A percentile compares a stretch with the other conserved stretches of the same genome.
phyloP scores from a whole-genome alignment of 2,113 vertebrate species.

The Paralichthys olivaceus region DNA sequence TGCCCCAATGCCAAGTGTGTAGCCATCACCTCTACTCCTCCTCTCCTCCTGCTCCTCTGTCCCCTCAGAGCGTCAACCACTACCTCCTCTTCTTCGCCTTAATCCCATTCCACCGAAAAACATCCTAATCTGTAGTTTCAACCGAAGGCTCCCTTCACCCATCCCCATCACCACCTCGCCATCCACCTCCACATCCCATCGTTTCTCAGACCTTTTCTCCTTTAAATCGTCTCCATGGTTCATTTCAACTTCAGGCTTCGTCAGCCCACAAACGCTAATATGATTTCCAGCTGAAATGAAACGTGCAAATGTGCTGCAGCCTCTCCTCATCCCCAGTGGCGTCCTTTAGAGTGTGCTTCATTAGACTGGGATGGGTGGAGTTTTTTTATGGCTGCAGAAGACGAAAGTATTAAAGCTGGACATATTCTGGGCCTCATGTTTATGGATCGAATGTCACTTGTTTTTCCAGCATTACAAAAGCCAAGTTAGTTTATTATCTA shows the following conservation, averaged over 20 bases:
- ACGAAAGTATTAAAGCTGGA: slow-evolving; percentile 53
- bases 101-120: slow-evolving; percentile 17
- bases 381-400: slow-evolving; percentile 17
- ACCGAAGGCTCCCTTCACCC: background rate
- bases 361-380: slow-evolving; percentile 33
- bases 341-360: slow-evolving; percentile 51
- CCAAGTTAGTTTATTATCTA: slow-evolving; percentile 28
- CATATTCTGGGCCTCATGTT: slow-evolving; percentile 33
- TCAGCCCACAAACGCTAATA: slow-evolving; percentile 58
- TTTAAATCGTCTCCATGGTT: slow-evolving; percentile 65
- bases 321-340: slow-evolving; percentile 49
- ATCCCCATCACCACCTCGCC: background rate
- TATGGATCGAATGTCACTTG: slow-evolving; percentile 20
- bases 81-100: slow-evolving; percentile 15
- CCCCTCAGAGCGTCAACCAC: slow-evolving; percentile 12
- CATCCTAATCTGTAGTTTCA: slow-evolving; percentile 7
- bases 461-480: slow-evolving; percentile 29
- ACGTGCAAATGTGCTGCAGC: slow-evolving; percentile 67
- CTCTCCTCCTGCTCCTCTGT: slow-evolving; percentile 16
- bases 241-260: slow-evolving; percentile 64
- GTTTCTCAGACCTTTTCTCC: slow-evolving; percentile 43
- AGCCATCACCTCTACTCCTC: slow-evolving; percentile 21
- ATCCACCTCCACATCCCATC: slow-evolving; percentile 1
- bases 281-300: slow-evolving; percentile 76
- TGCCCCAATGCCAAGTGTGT: slow-evolving; percentile 40